Base-by-base conservation (phyloP, 2,113 vertebrate genomes). In the Xenotilapia longispinis region DNA sequence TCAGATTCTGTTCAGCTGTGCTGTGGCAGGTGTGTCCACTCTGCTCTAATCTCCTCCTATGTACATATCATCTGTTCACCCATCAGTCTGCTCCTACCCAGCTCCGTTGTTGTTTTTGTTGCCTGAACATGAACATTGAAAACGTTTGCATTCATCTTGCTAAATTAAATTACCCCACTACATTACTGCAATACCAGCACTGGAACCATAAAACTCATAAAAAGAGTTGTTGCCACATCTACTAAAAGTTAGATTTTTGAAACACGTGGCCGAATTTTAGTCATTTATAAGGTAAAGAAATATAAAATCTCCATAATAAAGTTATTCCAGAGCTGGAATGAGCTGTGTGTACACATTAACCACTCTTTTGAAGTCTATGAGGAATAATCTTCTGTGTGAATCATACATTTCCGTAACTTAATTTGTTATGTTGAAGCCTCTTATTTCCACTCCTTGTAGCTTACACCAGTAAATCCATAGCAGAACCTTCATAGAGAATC, bases 381-480 rank as follows among this genome's bases (percentile, higher is more conserved):
- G 2, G 8, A 26, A n/a, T 26, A 45, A 73, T 73, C n/a, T 70
- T 23, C n/a, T 15, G 38, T 23, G 38, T 42, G 38, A 23, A 23
- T 23, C 9, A 14, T 42, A 70, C 2, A 42, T 23, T 0, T 23
- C 13, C 0, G 0, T 14, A 1, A 73, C 58, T 60, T 60, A 0
- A 60, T 19, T 60, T 57, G 54, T 14, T 0, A 33, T 31, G 58
- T 33, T 60, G 58, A 63, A 63, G 58, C 5, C 28, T 63, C 3
- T 33, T 1, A 63, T 63, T 63, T 60, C 2, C 57, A 17, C 57
- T 19, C 57, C 2, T 19, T 63, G 28, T 63, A 33, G 15, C 58
- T 33, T 63, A 33, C 15, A 63, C 4, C 58, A 63, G 9, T 63
- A 11, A 63, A 63, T 63, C 28, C 28, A 63, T 33, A 63, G 28